These are phyloP conservation scores for Machimus atricapillus DNA, from an alignment of 2,888 invertebrate genomes.

Conservation along the genomic window DNA sequence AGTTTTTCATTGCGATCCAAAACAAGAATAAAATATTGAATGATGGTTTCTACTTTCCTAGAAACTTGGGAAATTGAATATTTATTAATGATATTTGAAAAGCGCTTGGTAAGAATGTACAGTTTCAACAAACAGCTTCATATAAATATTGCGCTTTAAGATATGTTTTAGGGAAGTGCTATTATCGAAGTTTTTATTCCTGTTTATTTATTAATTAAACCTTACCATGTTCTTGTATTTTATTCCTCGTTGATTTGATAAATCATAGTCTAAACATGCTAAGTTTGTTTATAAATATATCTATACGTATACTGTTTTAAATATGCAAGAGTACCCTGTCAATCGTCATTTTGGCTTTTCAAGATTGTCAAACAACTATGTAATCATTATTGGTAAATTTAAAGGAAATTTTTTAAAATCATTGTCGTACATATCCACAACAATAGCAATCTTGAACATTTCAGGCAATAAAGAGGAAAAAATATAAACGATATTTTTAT, in stretches of 20 bases:
- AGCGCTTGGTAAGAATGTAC: background rate
- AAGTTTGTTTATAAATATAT: background rate
- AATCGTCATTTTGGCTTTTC: background rate
- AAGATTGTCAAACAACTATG: background rate
- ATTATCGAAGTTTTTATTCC: background rate
- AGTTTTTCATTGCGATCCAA: background rate
- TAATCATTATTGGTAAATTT: background rate
- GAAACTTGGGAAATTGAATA: background rate
- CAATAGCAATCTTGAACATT: background rate
- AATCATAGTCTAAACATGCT: background rate
- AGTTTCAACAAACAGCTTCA: background rate
- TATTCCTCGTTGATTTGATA: background rate
- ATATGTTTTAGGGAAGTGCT: background rate
- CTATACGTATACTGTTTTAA: background rate
- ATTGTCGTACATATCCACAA: slow-evolving; percentile 7
- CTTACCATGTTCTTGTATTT: background rate
- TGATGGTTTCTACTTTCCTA: background rate
- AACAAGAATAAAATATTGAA: background rate
- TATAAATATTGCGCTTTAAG: background rate
- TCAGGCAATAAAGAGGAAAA: background rate
- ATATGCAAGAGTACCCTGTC: background rate
- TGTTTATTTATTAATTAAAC: background rate
- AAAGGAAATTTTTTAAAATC: background rate
- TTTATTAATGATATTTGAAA: background rate
- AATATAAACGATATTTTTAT: slow-evolving; percentile 11